Evolutionary conservation across 2,113 vertebrate species (phyloP), one percentile per base, ranked within the genome.

Genomic region (Uria lomvia): DNA sequence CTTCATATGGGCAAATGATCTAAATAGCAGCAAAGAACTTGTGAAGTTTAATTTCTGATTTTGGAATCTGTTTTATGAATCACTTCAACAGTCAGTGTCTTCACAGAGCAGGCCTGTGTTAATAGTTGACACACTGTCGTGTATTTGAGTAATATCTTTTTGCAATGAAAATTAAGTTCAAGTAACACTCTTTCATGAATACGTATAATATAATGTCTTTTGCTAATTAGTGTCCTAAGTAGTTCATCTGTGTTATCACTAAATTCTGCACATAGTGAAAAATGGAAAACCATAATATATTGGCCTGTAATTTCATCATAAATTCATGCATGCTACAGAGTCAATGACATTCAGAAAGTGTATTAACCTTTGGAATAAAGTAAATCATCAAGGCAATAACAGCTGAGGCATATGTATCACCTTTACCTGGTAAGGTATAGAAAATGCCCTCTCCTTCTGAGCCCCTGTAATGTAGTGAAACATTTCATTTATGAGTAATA

Each of bases 301-400:
- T 45, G 60, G 65, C 68, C 47, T 81, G 40, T 81, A 86, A 93
- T 86, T 93, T 86, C 56, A 60, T 71, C 75, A 89, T 86, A 93
- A 93, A 84, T 93, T 94, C 5, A 1, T 79, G 59, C 40, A 74
- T 81, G 12, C 36, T 88, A 45, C 45, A 59, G 60, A 93, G 77
- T 78, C 76, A 80, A 72, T 81, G 82, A 86, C 68, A 84, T 89
- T 88, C 59, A 94, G 70, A 95, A 96, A 74, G 24, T 78, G 40
- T 58, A 85, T 91, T 93, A 97, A 92, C 49, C 94, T 65, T 90
- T 94, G 19, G 12, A 94, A 90, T 78, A 47, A 81, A 77, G 36
- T 94, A 56, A 95, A 59, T 83, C 34, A 45, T 70, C 53, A 90
- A 96, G 53, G 34, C 53, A 96, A n/a, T 74, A 94, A 59, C 36